Evolutionary conservation across 92 coral and sea anemone genomes (phyloP), one percentile per base, ranked within the genome.

Genomic region (Plumapathes pennacea): DNA sequence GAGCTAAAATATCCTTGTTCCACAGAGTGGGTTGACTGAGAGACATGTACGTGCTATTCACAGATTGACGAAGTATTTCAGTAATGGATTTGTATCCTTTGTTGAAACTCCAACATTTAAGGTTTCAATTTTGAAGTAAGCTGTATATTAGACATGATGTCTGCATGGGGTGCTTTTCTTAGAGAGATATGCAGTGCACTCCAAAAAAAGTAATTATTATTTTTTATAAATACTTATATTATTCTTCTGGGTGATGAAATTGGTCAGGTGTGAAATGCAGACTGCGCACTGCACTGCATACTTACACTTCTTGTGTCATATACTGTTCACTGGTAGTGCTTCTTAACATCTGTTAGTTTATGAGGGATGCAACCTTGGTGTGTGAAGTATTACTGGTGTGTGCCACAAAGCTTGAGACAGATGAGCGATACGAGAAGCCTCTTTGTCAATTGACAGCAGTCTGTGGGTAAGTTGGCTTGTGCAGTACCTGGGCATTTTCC

Each of bases 51-150:
- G 96, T 21, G 71, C 96, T 14, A 74, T 91, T 42, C 69, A 75
- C 80, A 80, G 97, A 20, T 69, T 91, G 22, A 77, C 87, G 27
- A 81, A 83, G 37, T 82, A 83, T 42, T 79, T 71, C 82, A 83
- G 77, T 67, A 73, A 79, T 46, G 97, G 97, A 59, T 91, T 83
- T 83, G 97, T 91, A 91, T 91, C 97, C 79, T 87, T 54, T 55
- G 26, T n/a, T n/a, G n/a, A n/a, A n/a, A n/a, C n/a, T n/a, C n/a
- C n/a, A n/a, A n/a, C n/a, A n/a, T n/a, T n/a, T n/a, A n/a, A n/a
- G n/a, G n/a, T n/a, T n/a, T n/a, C n/a, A n/a, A n/a, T n/a, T n/a
- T n/a, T n/a, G n/a, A n/a, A n/a, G n/a, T n/a, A n/a, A n/a, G n/a
- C n/a, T n/a, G n/a, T n/a, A n/a, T n/a, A n/a, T n/a, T n/a, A n/a